Percentiles rank a stretch among this genome's conserved stretches.
Evolutionary conservation across 1,140 invertebrate genomes (phyloP).

Genomic region (Rhopalosiphum padi): DNA sequence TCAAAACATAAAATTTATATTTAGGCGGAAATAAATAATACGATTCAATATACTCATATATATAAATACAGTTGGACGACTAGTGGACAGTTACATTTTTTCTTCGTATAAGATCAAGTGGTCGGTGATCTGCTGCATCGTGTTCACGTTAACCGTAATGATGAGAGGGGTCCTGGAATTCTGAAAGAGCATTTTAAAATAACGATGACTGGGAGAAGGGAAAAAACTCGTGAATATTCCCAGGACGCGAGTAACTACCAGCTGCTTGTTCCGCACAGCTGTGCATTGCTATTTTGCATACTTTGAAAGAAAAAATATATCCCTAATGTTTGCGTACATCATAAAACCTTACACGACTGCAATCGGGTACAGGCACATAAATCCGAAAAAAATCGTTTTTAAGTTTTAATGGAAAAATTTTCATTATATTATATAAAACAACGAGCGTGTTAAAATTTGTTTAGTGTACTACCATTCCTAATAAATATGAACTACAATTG

Average conservation of each 20-base stretch:
- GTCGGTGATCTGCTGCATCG: not conserved
- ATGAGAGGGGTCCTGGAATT: not conserved
- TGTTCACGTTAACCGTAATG: not conserved
- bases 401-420: not conserved
- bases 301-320: slow-evolving; percentile 42
- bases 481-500: not conserved
- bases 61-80: not conserved
- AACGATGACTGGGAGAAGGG: not conserved
- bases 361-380: not conserved
- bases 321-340: not conserved
- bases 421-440: not conserved
- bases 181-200: not conserved
- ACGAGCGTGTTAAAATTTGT: not conserved
- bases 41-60: not conserved
- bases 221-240: slow-evolving; percentile 40
- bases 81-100: not conserved
- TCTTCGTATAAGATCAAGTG: not conserved
- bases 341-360: not conserved
- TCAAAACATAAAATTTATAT: not conserved
- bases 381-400: not conserved
- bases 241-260: slow-evolving; percentile 33
- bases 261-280: slow-evolving; percentile 54
- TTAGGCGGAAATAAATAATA: not conserved
- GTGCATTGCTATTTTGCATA: slow-evolving; percentile 51
- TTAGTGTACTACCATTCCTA: not conserved